phyloP scores from a whole-genome alignment of 2,113 vertebrate genomes.

The Motacilla alba region DNA sequence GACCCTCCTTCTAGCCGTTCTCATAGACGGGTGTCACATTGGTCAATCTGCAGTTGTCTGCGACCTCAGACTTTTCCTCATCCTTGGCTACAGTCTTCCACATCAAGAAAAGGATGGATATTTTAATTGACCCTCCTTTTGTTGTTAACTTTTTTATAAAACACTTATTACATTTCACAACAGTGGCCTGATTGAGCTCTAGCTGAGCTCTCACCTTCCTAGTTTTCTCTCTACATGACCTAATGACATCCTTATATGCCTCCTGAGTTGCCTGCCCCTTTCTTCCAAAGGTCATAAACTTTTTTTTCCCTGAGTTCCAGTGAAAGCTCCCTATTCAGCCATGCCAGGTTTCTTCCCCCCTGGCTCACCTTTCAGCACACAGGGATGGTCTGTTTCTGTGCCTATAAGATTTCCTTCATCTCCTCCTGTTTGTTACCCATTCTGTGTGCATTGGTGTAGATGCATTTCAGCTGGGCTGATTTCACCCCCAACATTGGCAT shows the following conservation, averaged over 20 bases:
- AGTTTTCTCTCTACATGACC: not conserved
- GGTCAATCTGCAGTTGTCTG: rapidly evolving
- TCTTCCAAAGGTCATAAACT: not conserved
- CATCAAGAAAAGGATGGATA: not conserved
- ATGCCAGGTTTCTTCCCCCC: not conserved
- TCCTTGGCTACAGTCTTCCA: not conserved
- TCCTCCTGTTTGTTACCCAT: not conserved
- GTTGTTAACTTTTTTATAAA: not conserved
- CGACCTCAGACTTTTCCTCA: not conserved
- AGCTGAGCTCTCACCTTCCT: not conserved
- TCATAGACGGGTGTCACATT: rapidly evolving
- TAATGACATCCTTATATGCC: not conserved
- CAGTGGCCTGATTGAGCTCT: not conserved
- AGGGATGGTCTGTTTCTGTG: not conserved
- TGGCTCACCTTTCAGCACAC: not conserved
- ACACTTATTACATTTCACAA: not conserved
- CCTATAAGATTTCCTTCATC: not conserved
- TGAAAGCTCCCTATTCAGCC: not conserved
- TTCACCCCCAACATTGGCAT: not conserved
- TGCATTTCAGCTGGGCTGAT: not conserved
- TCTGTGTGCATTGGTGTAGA: not conserved
- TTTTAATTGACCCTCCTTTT: not conserved
- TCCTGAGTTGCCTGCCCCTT: not conserved
- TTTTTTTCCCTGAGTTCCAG: not conserved
- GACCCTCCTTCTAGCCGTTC: not conserved